Evolutionary conservation across 2,888 invertebrate species (phyloP), one percentile per base, ranked within the genome.

Genomic region (Philereme transversata): DNA sequence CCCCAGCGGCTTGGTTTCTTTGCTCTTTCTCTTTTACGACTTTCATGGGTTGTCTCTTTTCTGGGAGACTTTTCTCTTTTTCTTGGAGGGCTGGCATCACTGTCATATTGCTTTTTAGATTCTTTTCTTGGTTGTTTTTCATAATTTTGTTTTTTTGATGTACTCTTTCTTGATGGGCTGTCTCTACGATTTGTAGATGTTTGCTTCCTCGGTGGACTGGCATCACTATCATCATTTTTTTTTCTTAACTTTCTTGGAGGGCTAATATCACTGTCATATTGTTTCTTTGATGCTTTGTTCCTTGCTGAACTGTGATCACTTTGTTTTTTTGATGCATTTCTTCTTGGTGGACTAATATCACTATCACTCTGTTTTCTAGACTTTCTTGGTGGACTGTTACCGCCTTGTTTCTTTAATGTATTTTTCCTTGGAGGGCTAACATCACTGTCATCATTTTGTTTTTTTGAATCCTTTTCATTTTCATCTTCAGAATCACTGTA

Each of bases 401-500:
- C 83, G 9, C 74, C 55, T 34, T 57, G 11, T 43, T 72, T 70
- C 43, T 68, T 75, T 4, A 57, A 47, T 54, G 66, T 8, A 56
- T 57, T 67, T 67, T 75, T 55, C 54, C 72, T 63, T 33, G 68
- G 68, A 6, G 70, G 71, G 9, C 49, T 43, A 8, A 57, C 54
- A 60, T 65, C 60, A 35, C 60, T 65, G 33, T 66, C 59, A 48
- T 50, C 47, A 8, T 62, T 54, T 36, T 62, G 50, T 68, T 56
- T 73, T 70, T 78, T 48, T 71, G 71, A 4, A 75, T 77, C 9
- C 76, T 75, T 81, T 34, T 65, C 62, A 45, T 80, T 71, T 7
- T 92, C 91, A 70, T 91, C 90, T 71, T 92, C 91, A 0, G 90
- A 88, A 56, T 92, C 91, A 65, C 91, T 92, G 75, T 88, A 92